Base-by-base conservation (phyloP, 2,797 vertebrate species). In the Myiotriccus ornatus region DNA sequence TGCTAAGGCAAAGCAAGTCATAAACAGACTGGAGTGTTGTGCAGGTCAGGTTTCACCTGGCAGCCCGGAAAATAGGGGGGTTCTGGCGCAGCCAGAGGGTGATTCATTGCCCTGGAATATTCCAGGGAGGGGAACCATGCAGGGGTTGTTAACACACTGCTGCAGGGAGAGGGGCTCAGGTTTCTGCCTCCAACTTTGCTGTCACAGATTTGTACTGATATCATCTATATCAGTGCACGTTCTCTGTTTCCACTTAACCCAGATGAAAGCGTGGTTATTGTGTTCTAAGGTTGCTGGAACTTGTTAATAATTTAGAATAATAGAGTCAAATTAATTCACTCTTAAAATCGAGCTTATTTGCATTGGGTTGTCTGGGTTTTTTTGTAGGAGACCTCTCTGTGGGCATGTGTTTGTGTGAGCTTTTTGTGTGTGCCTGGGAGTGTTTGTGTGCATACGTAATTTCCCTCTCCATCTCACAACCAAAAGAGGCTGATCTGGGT, bases 271-370 rank as follows among this genome's bases (percentile, higher is more conserved):
- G 44, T 52, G 53, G 47, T 78, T 93, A 53, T 60, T 74, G 70
- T 57, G 25, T 84, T 85, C 85, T 79, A 52, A 89, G 50, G 75
- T 91, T 90, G 91, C 93, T 94, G 69, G 62, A 84, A 94, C 85
- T 91, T 87, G 87, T 93, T 95, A 95, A 96, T 94, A 92, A 95
- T 95, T 91, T 70, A 91, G 83, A 90, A 81, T 70, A 95, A 93
- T 94, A 57, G 59, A 93, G 69, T 49, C 84, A 65, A 73, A 95
- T 87, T 52, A 95, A 95, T 92, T 87, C 81, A 55, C 73, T 84
- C 37, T 67, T 82, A 84, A 86, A 93, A 71, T 24, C 7, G 15
- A 70, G 92, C 67, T 89, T 75, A 94, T 94, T 96, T 95, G 88
- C 84, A 82, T 86, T 85, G 79, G 74, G 82, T 79, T 87, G 83